These are phyloP conservation scores for Mandrillus leucophaeus DNA, from an alignment of 2,113 vertebrate genomes.

Conservation along the genomic window DNA sequence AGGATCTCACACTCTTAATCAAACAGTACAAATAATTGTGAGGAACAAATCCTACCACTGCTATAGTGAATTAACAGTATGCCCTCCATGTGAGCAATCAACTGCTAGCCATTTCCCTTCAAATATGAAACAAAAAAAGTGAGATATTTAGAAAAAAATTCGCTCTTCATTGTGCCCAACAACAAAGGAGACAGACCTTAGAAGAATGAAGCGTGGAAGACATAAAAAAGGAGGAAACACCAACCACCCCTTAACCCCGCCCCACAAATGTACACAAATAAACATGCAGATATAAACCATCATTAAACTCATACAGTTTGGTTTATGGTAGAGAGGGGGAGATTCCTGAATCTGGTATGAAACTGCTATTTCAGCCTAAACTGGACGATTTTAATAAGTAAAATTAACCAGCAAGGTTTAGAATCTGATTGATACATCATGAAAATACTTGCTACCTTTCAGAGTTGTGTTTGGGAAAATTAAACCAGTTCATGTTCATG, in stretches of 20 bases:
- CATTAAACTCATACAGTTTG: background rate
- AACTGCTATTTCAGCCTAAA: background rate
- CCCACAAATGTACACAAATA: background rate
- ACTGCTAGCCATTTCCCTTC: background rate
- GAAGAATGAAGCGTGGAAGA: background rate
- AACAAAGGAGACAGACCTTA: background rate
- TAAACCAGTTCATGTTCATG: background rate
- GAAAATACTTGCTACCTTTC: background rate
- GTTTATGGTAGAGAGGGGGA: background rate
- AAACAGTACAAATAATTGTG: background rate
- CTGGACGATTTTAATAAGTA: background rate
- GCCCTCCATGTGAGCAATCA: background rate
- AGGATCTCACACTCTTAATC: background rate
- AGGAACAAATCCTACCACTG: background rate
- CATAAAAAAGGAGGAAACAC: background rate
- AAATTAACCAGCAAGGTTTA: background rate
- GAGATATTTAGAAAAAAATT: background rate
- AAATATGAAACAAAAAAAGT: background rate
- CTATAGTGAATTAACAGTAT: background rate
- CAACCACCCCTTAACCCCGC: too few relatives aligned
- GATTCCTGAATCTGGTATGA: background rate
- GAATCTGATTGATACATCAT: background rate
- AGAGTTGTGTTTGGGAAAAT: background rate
- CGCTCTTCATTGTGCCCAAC: background rate
- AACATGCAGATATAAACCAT: background rate